These are phyloP conservation scores for Semnornis frantzii DNA, from an alignment of 2,113 vertebrate genomes.

Conservation along the genomic window DNA sequence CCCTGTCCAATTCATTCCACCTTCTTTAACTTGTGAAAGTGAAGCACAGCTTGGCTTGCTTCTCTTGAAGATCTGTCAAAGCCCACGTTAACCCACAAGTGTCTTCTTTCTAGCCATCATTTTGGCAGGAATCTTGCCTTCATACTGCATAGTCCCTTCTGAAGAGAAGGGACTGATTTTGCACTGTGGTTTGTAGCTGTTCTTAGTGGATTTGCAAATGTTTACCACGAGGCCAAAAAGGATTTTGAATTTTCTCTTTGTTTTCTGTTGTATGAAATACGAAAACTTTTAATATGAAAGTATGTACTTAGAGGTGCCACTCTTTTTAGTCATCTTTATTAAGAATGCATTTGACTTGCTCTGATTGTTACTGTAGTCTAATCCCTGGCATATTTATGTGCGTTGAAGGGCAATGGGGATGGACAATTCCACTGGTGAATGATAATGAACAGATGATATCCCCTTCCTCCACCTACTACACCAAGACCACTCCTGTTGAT, in stretches of 20 bases:
- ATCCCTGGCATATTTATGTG: neutral
- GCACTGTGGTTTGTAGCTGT: neutral
- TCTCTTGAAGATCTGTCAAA: slow-evolving; percentile 21
- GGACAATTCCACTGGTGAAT: neutral
- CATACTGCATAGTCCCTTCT: neutral
- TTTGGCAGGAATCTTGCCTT: slow-evolving; percentile 16
- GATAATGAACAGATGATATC: too few relatives aligned
- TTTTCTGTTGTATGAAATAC: neutral
- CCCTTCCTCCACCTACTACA: neutral
- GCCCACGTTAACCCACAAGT: slow-evolving; percentile 26
- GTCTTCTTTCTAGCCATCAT: neutral
- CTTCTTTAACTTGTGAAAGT: slow-evolving; percentile 22
- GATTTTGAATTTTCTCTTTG: neutral
- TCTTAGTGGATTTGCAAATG: neutral
- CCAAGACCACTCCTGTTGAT: neutral
- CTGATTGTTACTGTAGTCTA: neutral
- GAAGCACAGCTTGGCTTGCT: slow-evolving; percentile 4
- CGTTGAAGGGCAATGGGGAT: neutral
- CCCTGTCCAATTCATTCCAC: neutral
- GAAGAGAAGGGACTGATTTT: neutral
- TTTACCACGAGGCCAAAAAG: neutral
- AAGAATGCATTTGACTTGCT: neutral
- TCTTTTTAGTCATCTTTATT: neutral
- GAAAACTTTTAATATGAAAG: neutral
- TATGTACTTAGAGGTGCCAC: neutral